A percentile compares a stretch with the other conserved stretches of the same genome.
These are phyloP conservation scores for Megalopta genalis DNA, from an alignment of 1,140 invertebrate species.

Conservation along the genomic window DNA sequence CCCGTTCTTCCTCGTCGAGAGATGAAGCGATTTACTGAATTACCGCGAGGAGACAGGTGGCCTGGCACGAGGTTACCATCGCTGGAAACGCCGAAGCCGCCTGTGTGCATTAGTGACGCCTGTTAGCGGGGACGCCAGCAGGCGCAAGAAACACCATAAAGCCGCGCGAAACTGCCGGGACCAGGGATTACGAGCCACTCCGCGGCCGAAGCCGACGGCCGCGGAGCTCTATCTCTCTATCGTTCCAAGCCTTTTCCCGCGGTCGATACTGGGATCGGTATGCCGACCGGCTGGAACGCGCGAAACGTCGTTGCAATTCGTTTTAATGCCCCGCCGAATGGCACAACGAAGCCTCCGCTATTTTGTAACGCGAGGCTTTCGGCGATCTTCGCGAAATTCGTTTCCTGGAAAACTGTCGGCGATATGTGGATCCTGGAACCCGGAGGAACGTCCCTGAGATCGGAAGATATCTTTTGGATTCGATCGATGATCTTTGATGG, in stretches of 20 bases:
- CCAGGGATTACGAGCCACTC: constrained; percentile 24
- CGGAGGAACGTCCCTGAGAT: no score
- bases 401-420: no score
- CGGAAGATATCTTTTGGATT: no score
- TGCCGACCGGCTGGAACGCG: constrained; percentile 1
- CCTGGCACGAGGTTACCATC: constrained; percentile 2
- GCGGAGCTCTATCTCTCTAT: constrained; percentile 29
- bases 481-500: no score
- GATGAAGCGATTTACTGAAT: constrained; percentile 46
- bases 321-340: no score
- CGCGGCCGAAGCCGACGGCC: not conserved
- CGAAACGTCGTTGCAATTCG: not conserved
- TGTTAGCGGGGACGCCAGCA: constrained; percentile 50
- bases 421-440: no score
- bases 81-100: constrained; percentile 29
- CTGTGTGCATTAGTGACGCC: constrained; percentile 55
- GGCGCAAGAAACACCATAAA: constrained; percentile 50
- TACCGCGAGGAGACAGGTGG: constrained; percentile 34
- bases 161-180: constrained; percentile 23
- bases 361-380: no score
- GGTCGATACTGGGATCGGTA: constrained; percentile 7
- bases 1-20: not conserved
- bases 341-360: no score
- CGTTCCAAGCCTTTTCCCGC: not conserved
- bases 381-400: no score